Conservation (phyloP, 2,797 vertebrate species). For the Myotis daubentonii region DNA sequence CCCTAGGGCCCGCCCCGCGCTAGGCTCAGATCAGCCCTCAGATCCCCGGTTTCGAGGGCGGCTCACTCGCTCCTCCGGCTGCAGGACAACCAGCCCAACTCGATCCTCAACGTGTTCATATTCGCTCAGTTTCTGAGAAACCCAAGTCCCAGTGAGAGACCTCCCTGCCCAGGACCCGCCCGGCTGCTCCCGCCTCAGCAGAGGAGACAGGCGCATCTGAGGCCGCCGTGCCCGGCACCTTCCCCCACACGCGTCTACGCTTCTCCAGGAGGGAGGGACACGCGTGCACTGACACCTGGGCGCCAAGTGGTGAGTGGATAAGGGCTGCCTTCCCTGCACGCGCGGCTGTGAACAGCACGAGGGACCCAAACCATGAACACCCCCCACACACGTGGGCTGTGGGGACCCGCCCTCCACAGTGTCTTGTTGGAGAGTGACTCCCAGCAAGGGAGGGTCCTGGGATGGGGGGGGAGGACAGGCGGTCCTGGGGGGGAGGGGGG, state of each 20-base stretch:
- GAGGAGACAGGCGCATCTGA: background rate
- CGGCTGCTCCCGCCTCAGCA: background rate
- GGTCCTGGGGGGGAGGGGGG: too few species aligned
- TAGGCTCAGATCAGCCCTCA: background rate
- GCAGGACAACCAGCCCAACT: background rate
- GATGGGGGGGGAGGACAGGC: too few species aligned
- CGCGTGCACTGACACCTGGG: background rate
- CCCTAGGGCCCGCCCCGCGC: background rate
- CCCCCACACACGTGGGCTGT: background rate
- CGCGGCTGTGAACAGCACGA: background rate
- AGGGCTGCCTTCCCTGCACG: background rate
- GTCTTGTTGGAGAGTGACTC: background rate
- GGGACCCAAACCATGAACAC: too few species aligned
- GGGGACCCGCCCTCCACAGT: background rate
- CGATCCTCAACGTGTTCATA: background rate
- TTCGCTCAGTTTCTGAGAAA: conserved; percentile 8
- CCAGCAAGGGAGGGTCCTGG: background rate
- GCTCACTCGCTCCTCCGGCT: background rate
- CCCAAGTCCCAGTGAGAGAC: background rate
- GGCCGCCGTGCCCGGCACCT: background rate
- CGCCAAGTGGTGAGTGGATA: background rate
- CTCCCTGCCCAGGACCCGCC: background rate
- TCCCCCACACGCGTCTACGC: background rate
- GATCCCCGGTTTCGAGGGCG: background rate
- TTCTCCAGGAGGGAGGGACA: background rate